A percentile compares a stretch with the other conserved stretches of the same genome.
phyloP scores from a whole-genome alignment of 2,113 vertebrate species.

The Dasyornis broadbenti region DNA sequence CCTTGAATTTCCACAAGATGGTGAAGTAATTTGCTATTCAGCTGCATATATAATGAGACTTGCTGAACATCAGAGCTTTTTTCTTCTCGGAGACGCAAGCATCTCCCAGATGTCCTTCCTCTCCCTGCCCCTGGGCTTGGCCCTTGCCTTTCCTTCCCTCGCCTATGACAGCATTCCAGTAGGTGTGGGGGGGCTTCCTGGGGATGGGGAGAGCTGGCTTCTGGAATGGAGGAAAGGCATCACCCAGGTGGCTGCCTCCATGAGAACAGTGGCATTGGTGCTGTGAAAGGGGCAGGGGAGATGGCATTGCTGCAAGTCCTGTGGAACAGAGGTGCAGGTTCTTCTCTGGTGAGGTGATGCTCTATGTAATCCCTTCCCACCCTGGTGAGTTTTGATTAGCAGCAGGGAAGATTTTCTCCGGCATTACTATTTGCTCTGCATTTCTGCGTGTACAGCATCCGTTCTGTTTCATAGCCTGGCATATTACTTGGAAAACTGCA shows the following conservation, averaged over 20 bases:
- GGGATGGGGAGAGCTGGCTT: background rate
- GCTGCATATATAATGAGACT: background rate
- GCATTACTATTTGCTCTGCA: background rate
- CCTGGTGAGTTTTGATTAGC: background rate
- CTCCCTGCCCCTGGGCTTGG: background rate
- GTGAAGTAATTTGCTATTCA: background rate
- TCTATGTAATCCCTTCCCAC: background rate
- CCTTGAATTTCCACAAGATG: background rate
- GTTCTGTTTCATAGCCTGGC: background rate
- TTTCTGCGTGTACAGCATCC: background rate
- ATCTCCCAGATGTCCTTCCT: background rate
- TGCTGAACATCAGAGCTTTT: background rate
- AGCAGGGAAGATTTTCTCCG: background rate
- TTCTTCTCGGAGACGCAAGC: background rate
- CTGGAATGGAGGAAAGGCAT: background rate
- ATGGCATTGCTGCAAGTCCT: rapidly evolving
- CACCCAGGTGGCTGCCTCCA: background rate
- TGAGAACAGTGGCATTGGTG: rapidly evolving
- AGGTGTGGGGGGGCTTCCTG: background rate
- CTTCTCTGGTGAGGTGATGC: background rate
- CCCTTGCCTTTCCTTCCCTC: background rate
- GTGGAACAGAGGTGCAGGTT: background rate
- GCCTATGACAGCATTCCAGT: background rate
- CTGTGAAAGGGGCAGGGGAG: background rate
- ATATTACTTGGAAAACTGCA: background rate